Conservation (phyloP, 2,888 invertebrate genomes). For the Mechanitis messenoides region DNA sequence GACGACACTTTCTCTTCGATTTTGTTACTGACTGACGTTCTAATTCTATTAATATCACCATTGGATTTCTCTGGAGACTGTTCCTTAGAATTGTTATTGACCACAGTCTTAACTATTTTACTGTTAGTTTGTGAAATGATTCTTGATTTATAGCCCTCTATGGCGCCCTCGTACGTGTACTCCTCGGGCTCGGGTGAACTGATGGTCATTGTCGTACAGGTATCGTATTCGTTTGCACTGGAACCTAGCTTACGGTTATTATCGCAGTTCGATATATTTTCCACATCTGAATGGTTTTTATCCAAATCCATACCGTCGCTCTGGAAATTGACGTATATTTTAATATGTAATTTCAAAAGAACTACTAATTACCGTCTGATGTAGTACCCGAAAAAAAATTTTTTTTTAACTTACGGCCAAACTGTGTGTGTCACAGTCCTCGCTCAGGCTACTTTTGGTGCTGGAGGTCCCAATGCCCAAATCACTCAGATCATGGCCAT, state of each 20-base stretch:
- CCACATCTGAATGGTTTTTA: slow-evolving; percentile 73
- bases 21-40: slow-evolving; percentile 73
- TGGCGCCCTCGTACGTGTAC: slow-evolving; percentile 92
- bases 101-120: slow-evolving; percentile 63
- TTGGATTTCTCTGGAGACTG: slow-evolving; percentile 64
- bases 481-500: slow-evolving; percentile 89
- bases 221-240: slow-evolving; percentile 79
- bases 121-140: slow-evolving; percentile 79
- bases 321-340: slow-evolving; percentile 51
- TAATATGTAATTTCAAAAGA: slow-evolving; percentile 3
- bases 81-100: slow-evolving; percentile 65
- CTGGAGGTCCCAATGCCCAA: slow-evolving; percentile 85
- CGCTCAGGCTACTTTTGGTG: slow-evolving; percentile 80
- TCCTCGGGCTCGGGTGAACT: slow-evolving; percentile 85
- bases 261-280: slow-evolving; percentile 67
- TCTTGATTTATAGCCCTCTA: slow-evolving; percentile 89
- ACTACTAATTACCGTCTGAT: background rate
- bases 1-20: slow-evolving; percentile 79
- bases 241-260: slow-evolving; percentile 69
- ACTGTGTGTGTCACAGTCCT: slow-evolving; percentile 80
- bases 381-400: background rate
- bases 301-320: slow-evolving; percentile 78
- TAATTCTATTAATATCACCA: slow-evolving; percentile 66
- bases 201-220: slow-evolving; percentile 80
- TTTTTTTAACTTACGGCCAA: slow-evolving; percentile 72